Evolutionary conservation across 2,888 invertebrate species (phyloP), one percentile per base, ranked within the genome.

Genomic region (Ommatoiulus sabulosus): DNA sequence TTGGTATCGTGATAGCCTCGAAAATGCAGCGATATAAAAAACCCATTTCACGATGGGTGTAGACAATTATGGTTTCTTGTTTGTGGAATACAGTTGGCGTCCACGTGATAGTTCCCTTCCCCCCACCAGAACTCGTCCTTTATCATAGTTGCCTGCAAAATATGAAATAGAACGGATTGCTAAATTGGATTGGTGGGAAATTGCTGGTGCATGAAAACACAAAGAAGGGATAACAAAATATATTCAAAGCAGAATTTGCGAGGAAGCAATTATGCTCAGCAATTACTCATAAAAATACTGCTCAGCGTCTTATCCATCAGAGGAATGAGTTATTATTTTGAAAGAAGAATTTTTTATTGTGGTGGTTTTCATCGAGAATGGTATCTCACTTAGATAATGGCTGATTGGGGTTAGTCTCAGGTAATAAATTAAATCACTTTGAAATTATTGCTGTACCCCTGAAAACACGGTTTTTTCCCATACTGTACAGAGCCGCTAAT

Each of bases 251-350:
- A 6, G 15, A 80, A 80, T 80, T 80, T 80, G 35, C 80, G 35
- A 15, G 80, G 80, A 80, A 80, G 80, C 35, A 80, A 80, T 80
- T 80, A 80, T 35, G 80, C 80, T 80, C 12, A 8, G 80, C 35
- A 35, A 80, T 80, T 80, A 80, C 80, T 80, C 80, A 80, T n/a
- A n/a, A n/a, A 80, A 80, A 80, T 12, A 35, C 35, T 35, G 35
- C 80, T 35, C 80, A 80, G 35, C 80, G 80, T 80, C 80, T 80
- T 80, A 80, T 80, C 80, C 80, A 80, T 80, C 80, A 80, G 12
- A 35, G 24, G 35, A 15, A 35, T 35, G 80, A 80, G 80, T 80
- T 80, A 80, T 80, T 80, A 80, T 80, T 80, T 43, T 4, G 24
- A 15, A 35, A 35, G 35, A 80, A 35, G 80, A 35, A 80, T 80